Base-by-base conservation (phyloP, 2,797 vertebrate genomes). In the Clarias pachynema region DNA sequence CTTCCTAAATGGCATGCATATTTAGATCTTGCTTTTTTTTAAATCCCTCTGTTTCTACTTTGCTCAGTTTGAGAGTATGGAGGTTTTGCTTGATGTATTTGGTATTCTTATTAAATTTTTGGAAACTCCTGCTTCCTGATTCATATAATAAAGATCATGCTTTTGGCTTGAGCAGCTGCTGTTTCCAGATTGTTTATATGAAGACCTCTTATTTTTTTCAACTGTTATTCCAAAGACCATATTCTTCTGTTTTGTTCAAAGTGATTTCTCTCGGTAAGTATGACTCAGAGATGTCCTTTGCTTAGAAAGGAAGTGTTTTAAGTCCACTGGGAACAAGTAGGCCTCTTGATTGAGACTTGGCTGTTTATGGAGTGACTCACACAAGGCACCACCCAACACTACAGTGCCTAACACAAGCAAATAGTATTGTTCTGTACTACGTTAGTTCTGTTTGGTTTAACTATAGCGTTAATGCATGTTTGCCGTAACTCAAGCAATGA, bases 321-420 rank as follows among this genome's bases (percentile, higher is more conserved):
- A 82, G 65, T 6, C 84, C 81, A 44, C 81, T 84, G 87, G 86
- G 89, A 89, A 83, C 89, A 60, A 34, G 84, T 88, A 87, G 87
- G 89, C 73, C 53, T 20, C 79, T 56, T 81, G 20, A 53, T 37
- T 81, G 37, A 90, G 65, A 83, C 31, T 6, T 57, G 37, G 2
- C 66, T 90, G 83, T 91, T 93, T 91, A 66, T 84, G 56, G 75
- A 62, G 73, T 91, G 89, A 93, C 88, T 93, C 92, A 91, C 77
- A 18, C 57, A 88, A 90, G 89, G 88, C 87, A 88, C 90, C 90
- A 88, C 91, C 89, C 90, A 37, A 73, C 34, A 49, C 37, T 63
- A 26, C 62, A 40, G 29, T 31, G 24, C 57, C 5, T 15, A 44
- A 65, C 3, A 65, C 3, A 26, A 49, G 49, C 63, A 59, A 81